Percentiles rank a stretch among this genome's conserved stretches.
phyloP scores from a whole-genome alignment of 2,113 vertebrate species.

The Thryonomys swinderianus region DNA sequence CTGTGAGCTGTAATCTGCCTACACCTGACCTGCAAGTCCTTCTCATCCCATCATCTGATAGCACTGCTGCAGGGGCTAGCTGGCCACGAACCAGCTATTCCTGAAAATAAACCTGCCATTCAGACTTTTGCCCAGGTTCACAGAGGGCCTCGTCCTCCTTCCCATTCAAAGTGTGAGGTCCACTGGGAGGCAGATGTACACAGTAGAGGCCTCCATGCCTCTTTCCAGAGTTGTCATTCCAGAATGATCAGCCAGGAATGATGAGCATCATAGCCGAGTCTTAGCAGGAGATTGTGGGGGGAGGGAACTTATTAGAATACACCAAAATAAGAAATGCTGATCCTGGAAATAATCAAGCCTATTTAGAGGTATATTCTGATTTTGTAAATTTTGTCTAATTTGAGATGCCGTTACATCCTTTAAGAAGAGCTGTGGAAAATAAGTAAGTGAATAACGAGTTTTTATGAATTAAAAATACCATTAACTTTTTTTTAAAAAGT shows the following conservation, averaged over 20 bases:
- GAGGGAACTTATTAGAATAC: neutral
- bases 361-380: neutral
- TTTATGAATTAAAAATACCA: constrained; percentile 7
- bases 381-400: neutral
- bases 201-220: neutral
- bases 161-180: neutral
- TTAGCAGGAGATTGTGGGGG: neutral
- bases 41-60: neutral
- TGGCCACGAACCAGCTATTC: neutral
- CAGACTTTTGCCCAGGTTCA: neutral
- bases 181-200: neutral
- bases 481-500: neutral
- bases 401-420: neutral
- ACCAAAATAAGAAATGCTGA: neutral
- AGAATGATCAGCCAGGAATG: neutral
- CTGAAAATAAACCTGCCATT: constrained; percentile 34
- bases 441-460: neutral
- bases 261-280: neutral
- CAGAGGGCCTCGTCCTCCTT: neutral
- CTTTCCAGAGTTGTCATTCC: neutral
- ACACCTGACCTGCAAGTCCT: neutral
- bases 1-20: neutral
- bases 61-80: neutral
- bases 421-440: neutral
- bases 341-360: neutral